Base-by-base conservation (phyloP, 2,888 invertebrate species). In the Thereva nobilitata region DNA sequence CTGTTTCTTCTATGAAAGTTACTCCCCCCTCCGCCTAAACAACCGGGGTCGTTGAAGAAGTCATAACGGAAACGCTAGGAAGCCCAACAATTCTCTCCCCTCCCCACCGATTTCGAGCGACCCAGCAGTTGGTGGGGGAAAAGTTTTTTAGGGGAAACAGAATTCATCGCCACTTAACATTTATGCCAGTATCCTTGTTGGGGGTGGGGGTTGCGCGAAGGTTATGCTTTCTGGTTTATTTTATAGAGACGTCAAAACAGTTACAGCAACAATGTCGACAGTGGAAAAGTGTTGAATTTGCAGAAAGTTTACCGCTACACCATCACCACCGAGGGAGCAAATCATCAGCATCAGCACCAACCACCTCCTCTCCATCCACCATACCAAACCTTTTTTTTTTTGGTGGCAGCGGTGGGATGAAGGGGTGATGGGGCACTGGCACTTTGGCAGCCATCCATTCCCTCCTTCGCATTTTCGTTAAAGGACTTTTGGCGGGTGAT, bases 231-330 rank as follows among this genome's bases (percentile, higher is more conserved):
- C 50, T 35, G 35, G 52, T 53, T 53, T 64, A 53, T 53, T 64
- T 64, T 64, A 64, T 53, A 53, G 44, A 53, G 64, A 64, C 64
- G 64, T 64, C 64, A 64, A 64, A 64, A 64, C 53, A 64, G 64
- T 64, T 64, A 64, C 64, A 42, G 53, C 64, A 44, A 35, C 34
- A 50, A 45, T 12, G 23, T 4, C 42, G 42, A 53, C 53, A 53
- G 64, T 23, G 44, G n/a, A 52, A 64, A 64, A 64, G 53, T 64
- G 64, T 64, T 64, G 64, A 64, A 64, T 64, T 64, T 44, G 53
- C 53, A 64, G 53, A 64, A 64, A 64, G 44, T 10, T 34, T 50
- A 53, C 63, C 61, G 10, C 49, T 23, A 23, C n/a, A 10, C 40
- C 50, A 10, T n/a, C n/a, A 35, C 37, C 34, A 35, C 8, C 5